Evolutionary conservation across 1,140 invertebrate species (phyloP).

Genomic region (Fopius arisanus): DNA sequence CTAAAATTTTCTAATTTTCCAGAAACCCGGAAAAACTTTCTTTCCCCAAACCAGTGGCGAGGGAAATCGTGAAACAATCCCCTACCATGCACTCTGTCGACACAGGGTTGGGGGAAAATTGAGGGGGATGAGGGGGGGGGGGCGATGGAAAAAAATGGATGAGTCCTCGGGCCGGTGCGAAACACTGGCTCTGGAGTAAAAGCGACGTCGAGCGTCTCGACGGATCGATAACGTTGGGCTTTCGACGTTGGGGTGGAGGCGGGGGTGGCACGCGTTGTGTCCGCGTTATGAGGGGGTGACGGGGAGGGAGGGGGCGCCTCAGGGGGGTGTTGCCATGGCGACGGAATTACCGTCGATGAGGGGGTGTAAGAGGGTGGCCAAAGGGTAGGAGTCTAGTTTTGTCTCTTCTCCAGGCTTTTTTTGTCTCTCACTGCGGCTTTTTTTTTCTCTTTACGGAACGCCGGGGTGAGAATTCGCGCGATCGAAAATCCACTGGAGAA

Average conservation of each 20-base stretch:
- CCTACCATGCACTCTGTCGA: too few species aligned
- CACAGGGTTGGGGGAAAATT: too few species aligned
- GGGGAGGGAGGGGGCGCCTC: conserved; percentile 50
- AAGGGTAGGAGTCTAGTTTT: conserved; percentile 8
- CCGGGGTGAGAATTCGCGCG: background rate
- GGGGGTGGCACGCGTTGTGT: conserved; percentile 33
- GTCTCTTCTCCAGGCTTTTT: conserved; percentile 7
- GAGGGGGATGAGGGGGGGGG: background rate
- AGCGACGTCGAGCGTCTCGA: conserved; percentile 52
- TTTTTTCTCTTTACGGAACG: conserved; percentile 1
- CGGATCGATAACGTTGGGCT: conserved; percentile 58
- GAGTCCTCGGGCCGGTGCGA: conserved; percentile 2
- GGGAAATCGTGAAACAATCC: background rate
- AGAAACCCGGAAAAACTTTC: too few species aligned
- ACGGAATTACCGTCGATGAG: conserved; percentile 49
- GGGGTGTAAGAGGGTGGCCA: background rate
- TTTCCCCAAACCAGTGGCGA: too few species aligned
- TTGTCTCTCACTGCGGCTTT: background rate
- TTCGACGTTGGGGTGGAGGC: conserved; percentile 41
- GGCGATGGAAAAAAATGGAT: conserved; percentile 6
- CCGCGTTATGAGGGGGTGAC: conserved; percentile 33
- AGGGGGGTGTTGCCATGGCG: conserved; percentile 59
- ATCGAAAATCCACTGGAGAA: conserved; percentile 2
- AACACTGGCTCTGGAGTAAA: background rate
- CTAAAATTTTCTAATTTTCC: too few species aligned